Conservation (phyloP, 2,113 vertebrate species). For the Ibidorhyncha struthersii region DNA sequence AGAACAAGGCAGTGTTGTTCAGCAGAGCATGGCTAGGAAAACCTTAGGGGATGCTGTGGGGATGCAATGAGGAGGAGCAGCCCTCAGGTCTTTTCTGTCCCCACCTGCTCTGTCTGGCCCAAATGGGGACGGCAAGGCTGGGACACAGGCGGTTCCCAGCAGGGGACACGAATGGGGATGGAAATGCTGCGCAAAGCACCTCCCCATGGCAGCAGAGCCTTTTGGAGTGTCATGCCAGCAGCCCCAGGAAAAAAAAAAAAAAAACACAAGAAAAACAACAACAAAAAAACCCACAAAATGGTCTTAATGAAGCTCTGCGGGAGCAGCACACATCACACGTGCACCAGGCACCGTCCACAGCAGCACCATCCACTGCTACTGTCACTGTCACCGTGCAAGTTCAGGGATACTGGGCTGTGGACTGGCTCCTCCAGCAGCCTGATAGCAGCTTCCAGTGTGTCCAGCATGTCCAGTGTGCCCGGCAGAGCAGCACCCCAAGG, state of each 20-base stretch:
- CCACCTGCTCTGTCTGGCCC: not conserved
- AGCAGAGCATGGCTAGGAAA: rapidly evolving
- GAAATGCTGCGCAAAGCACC: not conserved
- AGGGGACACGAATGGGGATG: not conserved
- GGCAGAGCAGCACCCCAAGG: too few species aligned
- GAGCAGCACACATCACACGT: rapidly evolving
- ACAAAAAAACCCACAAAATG: not conserved
- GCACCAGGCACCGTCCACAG: not conserved
- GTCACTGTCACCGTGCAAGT: rapidly evolving
- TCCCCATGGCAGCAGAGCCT: not conserved
- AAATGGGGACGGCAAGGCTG: rapidly evolving
- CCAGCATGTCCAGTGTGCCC: too few species aligned
- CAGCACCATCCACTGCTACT: not conserved
- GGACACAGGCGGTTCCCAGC: not conserved
- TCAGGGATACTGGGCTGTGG: not conserved
- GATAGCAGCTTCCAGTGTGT: not conserved
- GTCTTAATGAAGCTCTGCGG: not conserved
- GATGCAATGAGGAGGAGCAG: not conserved
- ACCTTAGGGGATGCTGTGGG: rapidly evolving
- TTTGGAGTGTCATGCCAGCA: not conserved
- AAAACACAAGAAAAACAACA: not conserved
- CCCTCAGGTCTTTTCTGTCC: not conserved
- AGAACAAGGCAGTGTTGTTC: not conserved
- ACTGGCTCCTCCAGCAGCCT: not conserved
- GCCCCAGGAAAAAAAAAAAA: not conserved